Base-by-base conservation (phyloP, 2,797 vertebrate species). In the Cirrhinus mrigala region DNA sequence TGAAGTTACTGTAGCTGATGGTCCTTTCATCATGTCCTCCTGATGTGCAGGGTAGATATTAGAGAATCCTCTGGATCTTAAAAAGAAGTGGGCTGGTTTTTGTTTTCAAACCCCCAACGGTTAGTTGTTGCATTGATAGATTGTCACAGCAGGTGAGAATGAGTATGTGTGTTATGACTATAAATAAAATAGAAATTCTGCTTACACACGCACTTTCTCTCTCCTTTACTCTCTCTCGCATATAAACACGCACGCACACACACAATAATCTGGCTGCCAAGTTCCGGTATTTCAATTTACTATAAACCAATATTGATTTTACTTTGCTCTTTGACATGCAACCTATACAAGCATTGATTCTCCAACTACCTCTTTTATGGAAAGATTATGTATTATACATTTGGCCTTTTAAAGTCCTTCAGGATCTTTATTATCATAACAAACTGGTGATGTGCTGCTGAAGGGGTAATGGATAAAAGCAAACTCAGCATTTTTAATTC, bases 271-370 rank as follows among this genome's bases (percentile, higher is more conserved):
- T 24, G 24, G 18, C 56, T 46, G 58, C n/a, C 27, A 82, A 22
- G 79, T 29, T 37, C 50, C 46, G 46, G 18, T 27, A 79, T 85
- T 68, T 84, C 52, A 80, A 44, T 69, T 54, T 68, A 66, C 69
- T 88, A 89, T 87, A 92, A 88, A 88, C 69, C 68, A 46, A 6
- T 82, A 94, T 94, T 89, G 92, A 94, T 92, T 93, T 93, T 90
- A 56, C 87, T 89, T 88, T 87, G 70, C 62, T 80, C 50, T 74
- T 87, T 86, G 90, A 93, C 88, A 92, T 91, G 89, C 90, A 89
- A 87, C 90, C 85, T 82, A 89, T 86, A 89, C 79, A 71, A 12
- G 60, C 90, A 93, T 93, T 82, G 92, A 94, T 93, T 92, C 81
- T 86, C 29, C 60, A 50, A 74, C 83, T 73, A 77, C 33, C 54